Evolutionary conservation across 37 sponge, comb jelly and placozoan genomes (phyloP).

Genomic region (Hexactinellida sp.): DNA sequence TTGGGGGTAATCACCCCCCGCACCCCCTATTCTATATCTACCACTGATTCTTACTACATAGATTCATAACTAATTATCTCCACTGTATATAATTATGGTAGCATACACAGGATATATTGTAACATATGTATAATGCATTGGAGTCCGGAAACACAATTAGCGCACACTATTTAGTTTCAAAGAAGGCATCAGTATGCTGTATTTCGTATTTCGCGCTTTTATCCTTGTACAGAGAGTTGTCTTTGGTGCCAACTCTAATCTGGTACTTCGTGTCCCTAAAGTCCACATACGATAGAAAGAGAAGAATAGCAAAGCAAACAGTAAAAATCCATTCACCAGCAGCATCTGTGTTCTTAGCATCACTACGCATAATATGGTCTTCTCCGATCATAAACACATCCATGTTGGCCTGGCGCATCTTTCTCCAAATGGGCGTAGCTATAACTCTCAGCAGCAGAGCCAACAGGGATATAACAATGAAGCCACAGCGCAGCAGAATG

Average conservation of each 20-base stretch:
- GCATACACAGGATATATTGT: too few species aligned
- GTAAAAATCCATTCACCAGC: neutral
- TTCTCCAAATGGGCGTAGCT: neutral
- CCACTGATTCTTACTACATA: too few species aligned
- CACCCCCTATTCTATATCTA: too few species aligned
- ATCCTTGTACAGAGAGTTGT: neutral
- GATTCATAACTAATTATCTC: too few species aligned
- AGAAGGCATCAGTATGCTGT: neutral
- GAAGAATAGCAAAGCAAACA: neutral
- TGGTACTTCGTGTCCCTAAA: slow-evolving; percentile 3
- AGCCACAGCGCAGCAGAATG: neutral
- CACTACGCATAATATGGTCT: neutral
- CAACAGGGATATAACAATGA: neutral
- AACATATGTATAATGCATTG: too few species aligned
- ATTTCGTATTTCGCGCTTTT: neutral
- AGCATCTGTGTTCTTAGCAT: slow-evolving; percentile 10
- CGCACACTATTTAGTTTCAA: neutral
- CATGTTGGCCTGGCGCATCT: neutral
- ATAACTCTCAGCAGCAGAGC: neutral
- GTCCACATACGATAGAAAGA: neutral
- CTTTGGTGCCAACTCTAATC: neutral
- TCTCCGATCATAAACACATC: neutral
- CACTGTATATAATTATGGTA: too few species aligned
- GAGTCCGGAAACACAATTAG: too few species aligned
- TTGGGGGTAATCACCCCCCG: too few species aligned